These are phyloP conservation scores for Monopis laevigella DNA, from an alignment of 2,888 invertebrate species.

Conservation along the genomic window DNA sequence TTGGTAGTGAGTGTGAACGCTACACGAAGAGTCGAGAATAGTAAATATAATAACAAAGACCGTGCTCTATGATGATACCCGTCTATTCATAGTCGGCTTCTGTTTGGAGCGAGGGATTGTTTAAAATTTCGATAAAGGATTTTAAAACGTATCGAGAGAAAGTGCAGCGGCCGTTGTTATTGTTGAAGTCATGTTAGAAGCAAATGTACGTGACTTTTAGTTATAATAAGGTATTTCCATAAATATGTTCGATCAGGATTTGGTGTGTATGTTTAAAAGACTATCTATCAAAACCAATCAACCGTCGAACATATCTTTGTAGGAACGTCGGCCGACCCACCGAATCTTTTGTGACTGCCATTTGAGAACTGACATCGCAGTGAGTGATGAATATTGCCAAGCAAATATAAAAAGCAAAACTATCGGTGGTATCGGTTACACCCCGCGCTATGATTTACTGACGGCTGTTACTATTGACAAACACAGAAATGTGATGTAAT, in stretches of 20 bases:
- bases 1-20: constrained; percentile 61
- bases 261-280: constrained; percentile 39
- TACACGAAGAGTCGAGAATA: constrained; percentile 48
- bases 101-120: constrained; percentile 5
- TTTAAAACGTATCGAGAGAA: constrained; percentile 5
- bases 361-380: constrained; percentile 62
- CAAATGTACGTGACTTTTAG: not conserved
- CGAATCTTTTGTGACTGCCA: constrained; percentile 58
- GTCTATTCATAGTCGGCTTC: constrained; percentile 6
- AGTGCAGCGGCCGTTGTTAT: not conserved
- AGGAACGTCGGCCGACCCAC: constrained; percentile 23
- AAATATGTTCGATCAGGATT: constrained; percentile 38
- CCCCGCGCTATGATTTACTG: constrained; percentile 14
- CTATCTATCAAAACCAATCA: constrained; percentile 54
- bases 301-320: constrained; percentile 50
- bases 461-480: not conserved
- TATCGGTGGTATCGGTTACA: constrained; percentile 60
- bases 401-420: constrained; percentile 66
- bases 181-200: not conserved
- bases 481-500: not conserved
- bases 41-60: constrained; percentile 61
- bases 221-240: not conserved
- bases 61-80: constrained; percentile 37
- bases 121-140: not conserved
- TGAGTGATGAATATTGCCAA: constrained; percentile 67